A percentile compares a stretch with the other conserved stretches of the same genome.
phyloP scores from a whole-genome alignment of 2,888 invertebrate species.

The Mythimna impura region DNA sequence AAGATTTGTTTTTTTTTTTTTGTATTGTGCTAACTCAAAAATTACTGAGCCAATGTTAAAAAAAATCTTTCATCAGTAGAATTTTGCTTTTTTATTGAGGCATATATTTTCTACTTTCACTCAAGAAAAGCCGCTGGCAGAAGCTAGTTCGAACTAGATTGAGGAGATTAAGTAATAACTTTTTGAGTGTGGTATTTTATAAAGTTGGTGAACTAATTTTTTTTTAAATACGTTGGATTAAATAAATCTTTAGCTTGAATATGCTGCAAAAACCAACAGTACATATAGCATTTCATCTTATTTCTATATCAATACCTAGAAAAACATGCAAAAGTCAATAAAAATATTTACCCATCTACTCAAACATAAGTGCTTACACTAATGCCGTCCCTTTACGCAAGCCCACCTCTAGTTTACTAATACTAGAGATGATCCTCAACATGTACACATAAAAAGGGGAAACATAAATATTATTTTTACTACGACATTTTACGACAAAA shows the following conservation, averaged over 20 bases:
- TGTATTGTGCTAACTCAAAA: too few species aligned
- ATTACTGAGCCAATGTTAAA: too few species aligned
- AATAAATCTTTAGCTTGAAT: neutral
- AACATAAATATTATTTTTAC: conserved; percentile 68
- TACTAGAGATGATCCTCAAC: conserved; percentile 56
- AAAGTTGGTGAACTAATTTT: too few species aligned
- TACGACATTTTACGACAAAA: conserved; percentile 65
- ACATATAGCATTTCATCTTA: neutral
- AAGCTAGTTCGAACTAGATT: too few species aligned
- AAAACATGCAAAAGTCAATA: conserved; percentile 8
- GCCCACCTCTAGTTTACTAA: conserved; percentile 55
- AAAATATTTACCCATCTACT: conserved; percentile 31
- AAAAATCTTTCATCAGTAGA: too few species aligned
- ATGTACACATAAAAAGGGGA: conserved; percentile 56
- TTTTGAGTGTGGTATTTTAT: too few species aligned
- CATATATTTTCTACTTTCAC: too few species aligned
- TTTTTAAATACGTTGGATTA: neutral
- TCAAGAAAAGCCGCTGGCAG: too few species aligned
- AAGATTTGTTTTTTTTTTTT: too few species aligned
- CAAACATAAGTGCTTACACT: conserved; percentile 40
- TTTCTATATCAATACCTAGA: neutral
- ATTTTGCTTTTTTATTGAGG: too few species aligned
- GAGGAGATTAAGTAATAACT: too few species aligned
- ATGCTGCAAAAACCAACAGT: neutral
- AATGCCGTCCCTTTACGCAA: conserved; percentile 52